Percentiles rank a stretch among this genome's conserved stretches.
These are phyloP conservation scores for Ectemnius lituratus DNA, from an alignment of 2,888 invertebrate genomes.

Conservation along the genomic window DNA sequence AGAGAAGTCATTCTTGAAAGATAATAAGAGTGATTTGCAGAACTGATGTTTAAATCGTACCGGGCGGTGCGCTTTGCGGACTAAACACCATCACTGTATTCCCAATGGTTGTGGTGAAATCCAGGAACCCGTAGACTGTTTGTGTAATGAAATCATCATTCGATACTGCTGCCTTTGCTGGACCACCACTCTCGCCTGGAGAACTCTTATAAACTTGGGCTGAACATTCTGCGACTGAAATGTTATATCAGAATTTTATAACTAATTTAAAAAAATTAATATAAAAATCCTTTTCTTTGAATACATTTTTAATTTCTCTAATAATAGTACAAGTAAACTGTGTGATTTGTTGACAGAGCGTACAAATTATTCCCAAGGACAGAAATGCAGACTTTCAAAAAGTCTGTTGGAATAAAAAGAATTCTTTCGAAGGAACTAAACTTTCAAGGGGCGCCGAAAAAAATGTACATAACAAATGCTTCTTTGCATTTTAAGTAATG, in stretches of 20 bases:
- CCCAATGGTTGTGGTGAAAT: conserved; percentile 95
- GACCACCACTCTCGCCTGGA: conserved; percentile 43
- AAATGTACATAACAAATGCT: conserved; percentile 10
- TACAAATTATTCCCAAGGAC: too few relatives aligned
- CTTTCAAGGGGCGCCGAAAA: conserved; percentile 10
- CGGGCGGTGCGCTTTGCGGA: conserved; percentile 89
- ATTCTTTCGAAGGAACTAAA: neutral
- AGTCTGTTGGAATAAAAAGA: too few relatives aligned
- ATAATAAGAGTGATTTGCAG: too few relatives aligned
- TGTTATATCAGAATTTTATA: conserved; percentile 2
- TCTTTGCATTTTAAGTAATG: conserved; percentile 16
- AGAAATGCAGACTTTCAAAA: too few relatives aligned
- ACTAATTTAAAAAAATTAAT: neutral
- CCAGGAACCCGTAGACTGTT: conserved; percentile 95
- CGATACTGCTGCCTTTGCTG: conserved; percentile 36
- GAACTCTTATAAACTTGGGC: conserved; percentile 66
- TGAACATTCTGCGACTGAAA: conserved; percentile 57
- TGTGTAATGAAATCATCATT: conserved; percentile 84
- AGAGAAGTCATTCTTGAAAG: too few relatives aligned
- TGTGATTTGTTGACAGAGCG: neutral
- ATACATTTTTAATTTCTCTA: too few relatives aligned
- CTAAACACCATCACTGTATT: conserved; percentile 97
- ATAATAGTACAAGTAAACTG: too few relatives aligned
- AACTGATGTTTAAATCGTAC: conserved; percentile 72
- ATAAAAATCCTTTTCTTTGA: too few relatives aligned